Evolutionary conservation across 2,888 invertebrate genomes (phyloP).

Genomic region (Theodoxus fluviatilis): DNA sequence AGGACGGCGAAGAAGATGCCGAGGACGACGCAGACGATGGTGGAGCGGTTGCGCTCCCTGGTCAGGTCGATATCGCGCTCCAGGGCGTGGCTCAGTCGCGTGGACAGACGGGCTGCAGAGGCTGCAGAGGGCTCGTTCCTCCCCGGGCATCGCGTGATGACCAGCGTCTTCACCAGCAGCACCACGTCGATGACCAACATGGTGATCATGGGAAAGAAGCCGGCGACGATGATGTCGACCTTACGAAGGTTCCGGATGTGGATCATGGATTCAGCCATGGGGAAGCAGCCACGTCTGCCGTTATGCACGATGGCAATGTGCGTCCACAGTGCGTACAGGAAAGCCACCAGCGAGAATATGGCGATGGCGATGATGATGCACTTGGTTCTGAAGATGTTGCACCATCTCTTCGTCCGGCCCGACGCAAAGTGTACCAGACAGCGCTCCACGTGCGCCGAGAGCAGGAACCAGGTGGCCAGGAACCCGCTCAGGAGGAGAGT

Average conservation of each 20-base stretch:
- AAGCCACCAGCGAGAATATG: slow-evolving; percentile 36
- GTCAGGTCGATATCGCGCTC: slow-evolving; percentile 26
- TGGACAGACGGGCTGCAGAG: slow-evolving; percentile 20
- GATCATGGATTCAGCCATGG: slow-evolving; percentile 43
- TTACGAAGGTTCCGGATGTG: slow-evolving; percentile 44
- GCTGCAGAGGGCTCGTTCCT: too few relatives aligned
- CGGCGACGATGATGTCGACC: slow-evolving; percentile 45
- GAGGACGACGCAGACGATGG: slow-evolving; percentile 29
- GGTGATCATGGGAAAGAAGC: slow-evolving; percentile 39
- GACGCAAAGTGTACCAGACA: slow-evolving; percentile 31
- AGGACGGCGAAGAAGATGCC: slow-evolving; percentile 32
- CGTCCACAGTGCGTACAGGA: slow-evolving; percentile 36
- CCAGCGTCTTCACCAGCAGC: slow-evolving; percentile 22
- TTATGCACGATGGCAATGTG: slow-evolving; percentile 28
- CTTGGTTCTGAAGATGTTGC: slow-evolving; percentile 36
- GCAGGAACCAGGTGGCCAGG: slow-evolving; percentile 36
- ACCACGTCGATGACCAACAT: slow-evolving; percentile 30
- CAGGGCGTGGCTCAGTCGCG: slow-evolving; percentile 17
- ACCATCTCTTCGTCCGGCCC: slow-evolving; percentile 32
- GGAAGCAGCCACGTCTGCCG: slow-evolving; percentile 34
- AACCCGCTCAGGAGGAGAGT: slow-evolving; percentile 31
- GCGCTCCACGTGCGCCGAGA: slow-evolving; percentile 35
- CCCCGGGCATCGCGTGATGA: slow-evolving; percentile 4
- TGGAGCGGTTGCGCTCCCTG: slow-evolving; percentile 27
- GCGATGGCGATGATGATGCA: slow-evolving; percentile 36